Conservation (phyloP, 1,140 invertebrate genomes). For the Stenopsyche tienmushanensis region DNA sequence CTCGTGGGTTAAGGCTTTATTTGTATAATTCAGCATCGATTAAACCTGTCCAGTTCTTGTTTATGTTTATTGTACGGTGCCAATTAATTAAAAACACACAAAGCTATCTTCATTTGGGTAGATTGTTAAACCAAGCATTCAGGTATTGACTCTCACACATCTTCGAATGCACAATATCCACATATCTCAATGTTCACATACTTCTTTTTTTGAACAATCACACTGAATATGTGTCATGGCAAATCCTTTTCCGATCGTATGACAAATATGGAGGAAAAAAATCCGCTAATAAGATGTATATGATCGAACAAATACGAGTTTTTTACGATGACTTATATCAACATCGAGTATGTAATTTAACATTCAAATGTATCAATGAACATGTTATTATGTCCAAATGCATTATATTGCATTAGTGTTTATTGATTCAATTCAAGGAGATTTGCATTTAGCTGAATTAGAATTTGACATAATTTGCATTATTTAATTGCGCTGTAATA, state of each 20-base stretch:
- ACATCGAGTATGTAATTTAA: no score
- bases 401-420: constrained; percentile 10
- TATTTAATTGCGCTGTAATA: no score
- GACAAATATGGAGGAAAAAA: background rate
- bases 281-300: background rate
- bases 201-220: background rate
- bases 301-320: background rate
- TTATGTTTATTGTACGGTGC: constrained; percentile 20
- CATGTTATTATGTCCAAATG: constrained; percentile 20
- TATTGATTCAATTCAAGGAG: no score
- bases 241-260: background rate
- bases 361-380: no score
- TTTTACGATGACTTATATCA: background rate
- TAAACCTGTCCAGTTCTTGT: constrained; percentile 22
- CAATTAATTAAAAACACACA: constrained; percentile 28
- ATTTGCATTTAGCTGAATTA: no score
- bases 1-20: background rate
- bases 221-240: background rate
- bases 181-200: background rate
- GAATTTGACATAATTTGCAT: no score
- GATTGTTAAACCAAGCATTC: background rate
- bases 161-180: background rate
- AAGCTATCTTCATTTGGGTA: constrained; percentile 21
- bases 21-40: constrained; percentile 14
- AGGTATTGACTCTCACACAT: background rate